Percentiles rank a stretch among this genome's conserved stretches.
These are phyloP conservation scores for Phrixothrix hirtus DNA, from an alignment of 2,888 invertebrate species.

Conservation along the genomic window DNA sequence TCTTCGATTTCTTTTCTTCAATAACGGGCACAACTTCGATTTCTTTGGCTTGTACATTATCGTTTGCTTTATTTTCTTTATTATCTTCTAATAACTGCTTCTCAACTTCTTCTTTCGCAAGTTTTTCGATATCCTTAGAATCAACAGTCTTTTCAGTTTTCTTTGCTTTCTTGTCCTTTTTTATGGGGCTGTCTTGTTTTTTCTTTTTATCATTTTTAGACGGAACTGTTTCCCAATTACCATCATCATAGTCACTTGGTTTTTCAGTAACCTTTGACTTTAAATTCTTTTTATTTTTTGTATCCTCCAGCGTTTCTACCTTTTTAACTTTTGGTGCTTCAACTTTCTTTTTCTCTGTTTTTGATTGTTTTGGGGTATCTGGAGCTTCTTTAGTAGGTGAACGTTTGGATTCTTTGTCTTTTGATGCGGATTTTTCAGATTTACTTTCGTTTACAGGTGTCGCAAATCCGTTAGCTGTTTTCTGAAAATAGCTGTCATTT, in stretches of 20 bases:
- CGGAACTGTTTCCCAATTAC: conserved; percentile 74
- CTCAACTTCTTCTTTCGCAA: conserved; percentile 54
- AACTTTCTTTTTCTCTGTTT: conserved; percentile 59
- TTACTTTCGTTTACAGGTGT: conserved; percentile 62
- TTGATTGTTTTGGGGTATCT: conserved; percentile 50
- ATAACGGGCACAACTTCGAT: conserved; percentile 35
- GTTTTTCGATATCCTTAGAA: conserved; percentile 1
- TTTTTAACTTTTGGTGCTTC: conserved; percentile 50
- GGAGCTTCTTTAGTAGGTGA: conserved; percentile 62
- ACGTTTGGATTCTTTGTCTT: conserved; percentile 56
- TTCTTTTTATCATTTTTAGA: conserved; percentile 76
- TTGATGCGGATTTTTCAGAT: conserved; percentile 61
- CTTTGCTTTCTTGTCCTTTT: conserved; percentile 54
- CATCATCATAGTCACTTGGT: conserved; percentile 74
- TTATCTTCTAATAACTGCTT: conserved; percentile 58
- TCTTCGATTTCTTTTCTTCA: conserved; percentile 49
- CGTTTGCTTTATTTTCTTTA: conserved; percentile 40
- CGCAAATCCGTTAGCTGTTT: conserved; percentile 66
- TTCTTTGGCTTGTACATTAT: conserved; percentile 45
- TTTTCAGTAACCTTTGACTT: conserved; percentile 65
- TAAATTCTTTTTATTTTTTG: conserved; percentile 65
- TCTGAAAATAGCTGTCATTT: conserved; percentile 50
- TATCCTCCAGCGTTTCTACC: conserved; percentile 58
- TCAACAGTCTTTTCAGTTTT: conserved; percentile 53
- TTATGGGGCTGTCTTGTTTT: conserved; percentile 57